Percentiles rank a stretch among this genome's conserved stretches.
These are phyloP conservation scores for Homarus gammarus DNA, from an alignment of 2,888 invertebrate species.

Conservation along the genomic window DNA sequence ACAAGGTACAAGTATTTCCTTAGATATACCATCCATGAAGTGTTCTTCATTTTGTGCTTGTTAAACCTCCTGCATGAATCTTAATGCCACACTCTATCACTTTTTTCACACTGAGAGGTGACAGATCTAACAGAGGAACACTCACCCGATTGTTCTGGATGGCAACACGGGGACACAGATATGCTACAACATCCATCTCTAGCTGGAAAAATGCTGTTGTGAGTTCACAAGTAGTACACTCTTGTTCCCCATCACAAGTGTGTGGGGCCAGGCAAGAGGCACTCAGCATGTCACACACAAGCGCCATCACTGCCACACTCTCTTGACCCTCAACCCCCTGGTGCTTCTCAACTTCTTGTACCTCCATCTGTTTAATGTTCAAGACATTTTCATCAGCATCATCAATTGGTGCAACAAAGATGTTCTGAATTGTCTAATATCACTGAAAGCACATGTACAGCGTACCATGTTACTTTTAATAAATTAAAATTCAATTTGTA, in stretches of 20 bases:
- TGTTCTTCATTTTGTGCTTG: no score
- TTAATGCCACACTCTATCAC: no score
- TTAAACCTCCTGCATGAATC: no score
- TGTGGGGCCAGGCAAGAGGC: slow-evolving; percentile 85
- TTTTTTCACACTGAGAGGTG: no score
- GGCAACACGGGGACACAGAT: slow-evolving; percentile 87
- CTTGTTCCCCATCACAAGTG: slow-evolving; percentile 82
- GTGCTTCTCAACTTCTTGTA: slow-evolving; percentile 90
- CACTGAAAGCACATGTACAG: no score
- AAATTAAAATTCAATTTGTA: not conserved
- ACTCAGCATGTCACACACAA: slow-evolving; percentile 87
- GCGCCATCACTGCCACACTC: slow-evolving; percentile 86
- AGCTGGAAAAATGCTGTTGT: slow-evolving; percentile 97
- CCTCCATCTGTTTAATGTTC: slow-evolving; percentile 85
- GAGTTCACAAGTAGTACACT: slow-evolving; percentile 95
- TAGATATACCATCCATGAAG: no score
- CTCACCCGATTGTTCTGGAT: slow-evolving; percentile 88
- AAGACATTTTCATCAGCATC: no score
- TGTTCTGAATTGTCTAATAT: no score
- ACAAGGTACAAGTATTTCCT: no score
- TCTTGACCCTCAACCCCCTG: slow-evolving; percentile 88
- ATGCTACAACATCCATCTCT: slow-evolving; percentile 88
- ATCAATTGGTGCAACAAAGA: no score
- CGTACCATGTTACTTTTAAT: no score
- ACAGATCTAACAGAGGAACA: no score